Conservation (phyloP, 2,113 vertebrate genomes). For the Syrrhaptes paradoxus region DNA sequence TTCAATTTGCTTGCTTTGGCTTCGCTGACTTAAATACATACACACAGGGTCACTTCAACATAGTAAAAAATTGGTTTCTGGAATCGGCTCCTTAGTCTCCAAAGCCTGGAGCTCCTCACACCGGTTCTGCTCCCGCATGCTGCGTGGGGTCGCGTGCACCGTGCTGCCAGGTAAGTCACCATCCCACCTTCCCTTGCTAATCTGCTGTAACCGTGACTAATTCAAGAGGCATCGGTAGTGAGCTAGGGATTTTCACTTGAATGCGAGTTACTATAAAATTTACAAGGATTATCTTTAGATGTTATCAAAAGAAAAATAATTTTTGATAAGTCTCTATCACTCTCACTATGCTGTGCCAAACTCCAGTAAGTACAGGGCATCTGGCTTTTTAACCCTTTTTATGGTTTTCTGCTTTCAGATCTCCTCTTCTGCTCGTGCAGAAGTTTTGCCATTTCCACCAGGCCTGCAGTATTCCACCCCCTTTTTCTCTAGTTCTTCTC, state of each 20-base stretch:
- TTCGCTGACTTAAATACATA: slow-evolving; percentile 54
- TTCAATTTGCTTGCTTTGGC: slow-evolving; percentile 76
- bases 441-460: background rate
- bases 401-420: background rate
- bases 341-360: background rate
- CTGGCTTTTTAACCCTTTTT: background rate
- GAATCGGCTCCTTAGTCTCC: background rate
- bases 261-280: background rate
- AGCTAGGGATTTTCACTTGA: background rate
- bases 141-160: background rate
- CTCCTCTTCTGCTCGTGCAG: background rate
- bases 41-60: slow-evolving; percentile 24
- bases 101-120: background rate
- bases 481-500: background rate
- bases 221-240: slow-evolving; percentile 2
- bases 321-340: background rate
- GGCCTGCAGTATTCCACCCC: background rate
- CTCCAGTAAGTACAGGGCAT: background rate
- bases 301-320: background rate
- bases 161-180: background rate
- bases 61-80: slow-evolving; percentile 62
- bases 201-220: slow-evolving; percentile 4
- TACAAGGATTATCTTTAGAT: slow-evolving; percentile 7
- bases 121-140: background rate
- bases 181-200: slow-evolving; percentile 13